phyloP scores from a whole-genome alignment of 2,113 vertebrate species.

The Vulpes lagopus region DNA sequence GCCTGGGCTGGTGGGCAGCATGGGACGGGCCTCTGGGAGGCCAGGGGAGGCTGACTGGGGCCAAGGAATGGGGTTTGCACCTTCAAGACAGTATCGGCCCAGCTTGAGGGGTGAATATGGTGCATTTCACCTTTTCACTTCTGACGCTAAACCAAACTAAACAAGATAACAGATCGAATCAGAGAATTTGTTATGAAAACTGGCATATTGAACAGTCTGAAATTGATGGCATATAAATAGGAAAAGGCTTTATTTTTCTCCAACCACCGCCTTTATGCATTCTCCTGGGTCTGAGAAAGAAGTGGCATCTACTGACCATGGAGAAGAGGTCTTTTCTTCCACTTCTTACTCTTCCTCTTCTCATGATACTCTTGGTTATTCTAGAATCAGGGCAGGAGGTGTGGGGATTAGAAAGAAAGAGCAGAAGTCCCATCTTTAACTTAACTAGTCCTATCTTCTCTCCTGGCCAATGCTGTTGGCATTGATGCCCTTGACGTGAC shows the following conservation, averaged over 20 bases:
- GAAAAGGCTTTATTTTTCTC: conserved; percentile 25
- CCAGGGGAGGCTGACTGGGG: neutral
- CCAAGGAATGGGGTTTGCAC: neutral
- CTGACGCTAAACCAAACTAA: neutral
- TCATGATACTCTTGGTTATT: neutral
- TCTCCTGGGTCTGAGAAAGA: neutral
- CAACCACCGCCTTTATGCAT: neutral
- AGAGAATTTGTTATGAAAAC: neutral
- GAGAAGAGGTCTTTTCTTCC: neutral
- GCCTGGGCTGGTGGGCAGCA: rapidly evolving
- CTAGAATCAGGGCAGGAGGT: neutral
- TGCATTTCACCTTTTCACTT: neutral
- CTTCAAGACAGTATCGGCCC: neutral
- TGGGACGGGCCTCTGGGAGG: neutral
- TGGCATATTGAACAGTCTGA: neutral
- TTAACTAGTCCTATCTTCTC: neutral
- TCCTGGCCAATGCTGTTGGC: neutral
- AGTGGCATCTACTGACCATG: neutral
- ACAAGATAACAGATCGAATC: neutral
- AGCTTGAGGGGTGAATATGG: neutral
- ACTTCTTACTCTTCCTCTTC: neutral
- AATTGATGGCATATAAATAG: neutral
- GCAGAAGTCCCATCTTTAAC: neutral
- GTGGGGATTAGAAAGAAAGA: neutral
- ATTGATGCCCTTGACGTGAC: neutral